Conservation (phyloP, 2,797 vertebrate species). For the Hemibagrus guttatus region DNA sequence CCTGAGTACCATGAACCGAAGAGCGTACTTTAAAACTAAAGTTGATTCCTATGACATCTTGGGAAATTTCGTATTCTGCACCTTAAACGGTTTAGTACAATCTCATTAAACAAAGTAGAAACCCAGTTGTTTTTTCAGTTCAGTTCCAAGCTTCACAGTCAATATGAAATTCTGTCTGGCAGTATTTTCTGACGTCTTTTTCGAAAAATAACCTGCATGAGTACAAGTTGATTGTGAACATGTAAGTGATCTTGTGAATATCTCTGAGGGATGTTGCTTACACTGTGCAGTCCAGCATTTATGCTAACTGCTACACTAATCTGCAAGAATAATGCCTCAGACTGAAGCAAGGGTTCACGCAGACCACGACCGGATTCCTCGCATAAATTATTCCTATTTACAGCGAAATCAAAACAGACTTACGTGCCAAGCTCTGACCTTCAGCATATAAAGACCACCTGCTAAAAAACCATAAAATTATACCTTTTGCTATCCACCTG, state of each 20-base stretch:
- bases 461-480: constrained; percentile 41
- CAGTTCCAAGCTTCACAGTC: not conserved
- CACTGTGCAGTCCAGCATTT: constrained; percentile 30
- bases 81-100: constrained; percentile 4
- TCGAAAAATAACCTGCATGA: constrained; percentile 29
- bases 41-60: not conserved
- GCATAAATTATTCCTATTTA: constrained; percentile 58
- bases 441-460: constrained; percentile 45
- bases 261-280: constrained; percentile 37
- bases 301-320: constrained; percentile 20
- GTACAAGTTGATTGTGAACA: constrained; percentile 16
- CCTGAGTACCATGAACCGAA: constrained; percentile 2
- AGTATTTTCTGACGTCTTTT: constrained; percentile 15
- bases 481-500: constrained; percentile 7
- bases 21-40: not conserved
- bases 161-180: not conserved
- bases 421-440: constrained; percentile 39
- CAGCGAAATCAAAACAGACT: constrained; percentile 35
- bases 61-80: not conserved
- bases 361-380: constrained; percentile 30
- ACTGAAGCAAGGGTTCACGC: constrained; percentile 36
- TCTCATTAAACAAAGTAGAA: not conserved
- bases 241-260: constrained; percentile 28
- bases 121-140: not conserved
- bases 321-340: constrained; percentile 45